Conservation (phyloP, 2,797 vertebrate species). For the Oreortyx pictus region DNA sequence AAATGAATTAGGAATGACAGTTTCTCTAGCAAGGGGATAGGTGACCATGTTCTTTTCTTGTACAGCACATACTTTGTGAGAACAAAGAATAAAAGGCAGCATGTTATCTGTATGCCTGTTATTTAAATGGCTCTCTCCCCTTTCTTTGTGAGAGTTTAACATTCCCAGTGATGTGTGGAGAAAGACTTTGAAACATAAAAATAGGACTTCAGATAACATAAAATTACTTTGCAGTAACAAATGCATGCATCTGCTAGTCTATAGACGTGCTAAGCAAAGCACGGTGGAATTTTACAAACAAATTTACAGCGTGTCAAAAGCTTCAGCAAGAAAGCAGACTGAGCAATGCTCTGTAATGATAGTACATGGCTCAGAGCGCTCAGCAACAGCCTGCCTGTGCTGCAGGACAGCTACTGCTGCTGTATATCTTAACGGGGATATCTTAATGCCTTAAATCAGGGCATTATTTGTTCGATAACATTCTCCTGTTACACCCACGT, state of each 20-base stretch:
- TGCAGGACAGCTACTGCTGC: background rate
- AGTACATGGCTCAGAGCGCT: background rate
- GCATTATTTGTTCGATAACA: background rate
- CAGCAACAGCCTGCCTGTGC: background rate
- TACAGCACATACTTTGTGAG: slow-evolving; percentile 48
- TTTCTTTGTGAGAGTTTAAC: slow-evolving; percentile 58
- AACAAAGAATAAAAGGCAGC: slow-evolving; percentile 72
- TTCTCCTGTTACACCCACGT: background rate
- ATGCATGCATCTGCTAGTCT: background rate
- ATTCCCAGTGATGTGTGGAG: slow-evolving; percentile 54
- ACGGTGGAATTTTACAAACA: slow-evolving; percentile 60
- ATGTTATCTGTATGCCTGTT: slow-evolving; percentile 64
- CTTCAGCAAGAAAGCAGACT: slow-evolving; percentile 33
- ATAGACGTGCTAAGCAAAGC: slow-evolving; percentile 13
- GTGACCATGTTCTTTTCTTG: slow-evolving; percentile 69
- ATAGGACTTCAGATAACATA: slow-evolving; percentile 55
- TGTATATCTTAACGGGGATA: background rate
- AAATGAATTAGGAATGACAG: slow-evolving; percentile 73
- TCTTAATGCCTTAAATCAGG: background rate
- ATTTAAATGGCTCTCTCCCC: slow-evolving; percentile 58
- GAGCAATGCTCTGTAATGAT: slow-evolving; percentile 13
- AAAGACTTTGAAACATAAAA: slow-evolving; percentile 62
- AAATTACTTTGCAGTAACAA: slow-evolving; percentile 65
- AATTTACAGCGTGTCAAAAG: slow-evolving; percentile 54
- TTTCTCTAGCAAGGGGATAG: slow-evolving; percentile 64